Base-by-base conservation (phyloP, 2,797 vertebrate species). In the Semaprochilodus insignis region DNA sequence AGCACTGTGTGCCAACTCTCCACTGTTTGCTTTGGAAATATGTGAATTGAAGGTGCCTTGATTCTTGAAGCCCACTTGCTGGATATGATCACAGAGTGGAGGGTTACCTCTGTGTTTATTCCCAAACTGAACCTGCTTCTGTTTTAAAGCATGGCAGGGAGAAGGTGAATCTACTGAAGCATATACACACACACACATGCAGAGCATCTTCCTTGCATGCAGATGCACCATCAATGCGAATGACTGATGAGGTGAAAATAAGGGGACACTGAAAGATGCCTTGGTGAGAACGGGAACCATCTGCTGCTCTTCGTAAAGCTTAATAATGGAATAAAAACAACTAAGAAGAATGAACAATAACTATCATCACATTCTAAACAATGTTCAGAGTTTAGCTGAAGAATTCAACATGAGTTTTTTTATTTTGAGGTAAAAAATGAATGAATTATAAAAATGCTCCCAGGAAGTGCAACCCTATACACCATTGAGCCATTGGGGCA, bases 181-280 rank as follows among this genome's bases (percentile, higher is more conserved):
- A 51, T 48, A 81, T 51, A 71, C 57, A 76, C 31, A 65, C 48
- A 36, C 63, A 76, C 71, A 80, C 36, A 60, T 70, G 51, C 10
- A 63, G 23, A 78, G 57, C 34, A 21, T 88, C 77, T 65, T 81
- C 65, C 78, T 84, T 75, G 80, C 70, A 84, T 86, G 77, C 84
- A 71, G 77, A 86, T 78, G 80, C 74, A 65, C 23, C 74, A 69
- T 84, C 77, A 82, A 76, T 19, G 17, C 11, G 31, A 84, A 77
- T 72, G 59, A 86, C 48, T 62, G 82, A 85, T 81, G 80, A 79
- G 69, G 86, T 84, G 80, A 85, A 85, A 87, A 84, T 82, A 82
- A 84, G 34, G 54, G 57, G 76, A 79, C 75, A 85, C 67, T 82
- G 77, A 86, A 85, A 75, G 76, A 85, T 74, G 66, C 40, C 54